These are phyloP conservation scores for Notospermus geniculatus DNA, from an alignment of 1,140 invertebrate genomes.

Conservation along the genomic window DNA sequence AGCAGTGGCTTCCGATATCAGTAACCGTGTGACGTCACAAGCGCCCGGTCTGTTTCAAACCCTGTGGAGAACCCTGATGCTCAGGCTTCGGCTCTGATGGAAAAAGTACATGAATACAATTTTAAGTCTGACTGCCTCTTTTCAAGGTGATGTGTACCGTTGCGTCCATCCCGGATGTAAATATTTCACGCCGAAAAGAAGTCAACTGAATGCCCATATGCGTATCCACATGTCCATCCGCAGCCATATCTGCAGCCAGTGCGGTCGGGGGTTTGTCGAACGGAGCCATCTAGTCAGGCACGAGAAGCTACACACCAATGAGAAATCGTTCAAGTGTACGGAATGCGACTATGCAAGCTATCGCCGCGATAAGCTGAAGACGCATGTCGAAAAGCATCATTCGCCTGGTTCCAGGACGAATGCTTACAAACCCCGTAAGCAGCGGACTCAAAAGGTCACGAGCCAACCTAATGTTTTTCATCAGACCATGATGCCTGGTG, in stretches of 20 bases:
- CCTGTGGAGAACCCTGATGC: no score
- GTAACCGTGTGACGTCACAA: no score
- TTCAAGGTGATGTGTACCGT: conserved; percentile 60
- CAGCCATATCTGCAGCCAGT: conserved; percentile 64
- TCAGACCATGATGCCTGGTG: neutral
- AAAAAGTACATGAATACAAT: no score
- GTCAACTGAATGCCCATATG: conserved; percentile 66
- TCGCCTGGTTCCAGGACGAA: conserved; percentile 36
- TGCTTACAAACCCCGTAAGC: conserved; percentile 55
- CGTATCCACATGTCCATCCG: conserved; percentile 65
- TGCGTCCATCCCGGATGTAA: conserved; percentile 66
- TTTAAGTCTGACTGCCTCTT: no score
- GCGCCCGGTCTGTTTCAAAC: no score
- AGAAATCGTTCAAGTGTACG: conserved; percentile 60
- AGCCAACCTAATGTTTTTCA: neutral
- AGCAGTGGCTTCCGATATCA: no score
- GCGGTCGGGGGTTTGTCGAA: conserved; percentile 67
- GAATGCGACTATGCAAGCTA: conserved; percentile 68
- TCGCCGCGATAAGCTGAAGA: conserved; percentile 68
- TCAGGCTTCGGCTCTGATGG: no score
- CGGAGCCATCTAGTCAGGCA: conserved; percentile 67
- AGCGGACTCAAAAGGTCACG: neutral
- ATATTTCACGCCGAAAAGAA: conserved; percentile 68
- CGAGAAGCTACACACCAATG: conserved; percentile 65
- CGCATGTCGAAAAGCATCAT: conserved; percentile 67